Evolutionary conservation across 2,888 invertebrate species (phyloP), one percentile per base, ranked within the genome.

Genomic region (Nephrotoma appendiculata): DNA sequence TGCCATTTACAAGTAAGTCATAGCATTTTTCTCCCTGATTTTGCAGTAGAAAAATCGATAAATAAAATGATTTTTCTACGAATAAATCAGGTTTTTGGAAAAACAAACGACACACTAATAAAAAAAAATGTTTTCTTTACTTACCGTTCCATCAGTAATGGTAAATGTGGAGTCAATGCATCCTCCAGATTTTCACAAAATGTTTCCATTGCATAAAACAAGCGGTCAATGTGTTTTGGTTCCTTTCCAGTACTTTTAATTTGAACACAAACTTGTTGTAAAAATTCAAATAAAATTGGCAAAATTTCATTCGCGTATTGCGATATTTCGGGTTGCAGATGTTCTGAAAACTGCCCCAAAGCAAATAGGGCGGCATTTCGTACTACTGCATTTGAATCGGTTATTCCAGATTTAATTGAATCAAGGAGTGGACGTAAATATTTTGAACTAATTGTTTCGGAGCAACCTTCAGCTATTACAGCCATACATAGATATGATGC

Each of bases 161-260:
- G 95, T 87, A 96, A 91, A 90, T 95, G 95, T 0, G 95, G 96
- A 86, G 95, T 90, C 52, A 96, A 92, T n/a, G 93, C 94, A 86
- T 94, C 94, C 88, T 95, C 95, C 71, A 96, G 92, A 91, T 96
- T 95, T 90, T 96, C 96, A 89, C 95, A 96, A 90, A 96, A 96
- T 87, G 94, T 95, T 91, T 96, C 96, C 87, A 96, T 90, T 0
- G 96, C 96, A 90, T 96, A 96, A 90, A 96, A 96, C 92, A 96
- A 94, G 86, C 95, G 93, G 88, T 95, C 94, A 2, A 95, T 92
- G 86, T 95, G 94, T 15, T 94, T 93, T 0, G 94, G 94, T 88
- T 94, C 93, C 87, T 92, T 92, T 83, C 93, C 92, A 7, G 93
- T 93, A 86, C 92, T 92, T 90, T 92, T 91, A 88, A 94, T 92